Conservation (phyloP, 1,140 invertebrate species). For the Aculops lycopersici region DNA sequence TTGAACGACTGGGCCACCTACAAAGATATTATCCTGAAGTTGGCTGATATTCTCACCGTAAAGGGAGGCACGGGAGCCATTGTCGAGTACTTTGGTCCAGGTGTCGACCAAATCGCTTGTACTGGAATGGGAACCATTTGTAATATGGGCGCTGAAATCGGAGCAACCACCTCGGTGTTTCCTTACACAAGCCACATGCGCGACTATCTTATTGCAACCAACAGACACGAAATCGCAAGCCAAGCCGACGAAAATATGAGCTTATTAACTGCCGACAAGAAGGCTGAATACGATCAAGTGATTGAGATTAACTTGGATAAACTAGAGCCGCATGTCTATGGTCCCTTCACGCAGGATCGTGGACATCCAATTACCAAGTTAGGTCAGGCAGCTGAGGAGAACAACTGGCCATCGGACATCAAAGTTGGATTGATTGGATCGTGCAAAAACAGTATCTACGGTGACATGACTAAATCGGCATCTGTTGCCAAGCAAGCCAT, state of each 20-base stretch:
- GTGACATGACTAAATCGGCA: conserved; percentile 90
- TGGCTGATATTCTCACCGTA: conserved; percentile 36
- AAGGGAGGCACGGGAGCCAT: conserved; percentile 97
- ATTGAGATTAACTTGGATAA: conserved; percentile 24
- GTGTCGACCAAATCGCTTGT: conserved; percentile 87
- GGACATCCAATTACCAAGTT: conserved; percentile 81
- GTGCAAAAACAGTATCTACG: conserved; percentile 98
- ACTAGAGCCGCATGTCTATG: conserved; percentile 89
- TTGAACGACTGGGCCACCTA: conserved; percentile 89
- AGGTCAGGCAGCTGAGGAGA: conserved; percentile 47
- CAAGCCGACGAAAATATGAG: conserved; percentile 35
- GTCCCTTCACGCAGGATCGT: conserved; percentile 93
- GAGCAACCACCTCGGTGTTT: conserved; percentile 91
- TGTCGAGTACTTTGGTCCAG: conserved; percentile 88
- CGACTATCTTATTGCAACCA: conserved; percentile 69
- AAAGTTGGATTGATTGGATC: conserved; percentile 89
- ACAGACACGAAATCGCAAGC: conserved; percentile 32
- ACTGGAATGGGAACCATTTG: conserved; percentile 98
- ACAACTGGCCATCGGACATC: conserved; percentile 77
- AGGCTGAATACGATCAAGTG: conserved; percentile 54
- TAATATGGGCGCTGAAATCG: conserved; percentile 99
- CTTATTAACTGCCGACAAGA: conserved; percentile 47
- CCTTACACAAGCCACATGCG: conserved; percentile 82
- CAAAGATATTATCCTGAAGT: conserved; percentile 93
- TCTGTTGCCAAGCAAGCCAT: conserved; percentile 79